Base-by-base conservation (phyloP, 2,113 vertebrate genomes). In the Callorhinus ursinus region DNA sequence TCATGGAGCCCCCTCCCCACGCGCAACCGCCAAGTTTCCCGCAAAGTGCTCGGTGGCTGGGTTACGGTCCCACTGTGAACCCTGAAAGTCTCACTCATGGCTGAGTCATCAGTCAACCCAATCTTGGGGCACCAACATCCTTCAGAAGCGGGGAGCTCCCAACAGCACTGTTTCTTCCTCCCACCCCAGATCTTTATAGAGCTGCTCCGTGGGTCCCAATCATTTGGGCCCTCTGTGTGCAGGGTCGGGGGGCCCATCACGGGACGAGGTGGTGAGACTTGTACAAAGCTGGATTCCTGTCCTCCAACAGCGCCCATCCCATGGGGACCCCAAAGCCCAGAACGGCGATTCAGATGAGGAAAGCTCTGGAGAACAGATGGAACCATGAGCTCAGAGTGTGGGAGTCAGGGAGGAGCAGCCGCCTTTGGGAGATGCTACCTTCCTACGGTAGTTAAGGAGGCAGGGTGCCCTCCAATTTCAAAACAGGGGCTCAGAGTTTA, bases 361-460 rank as follows among this genome's bases (percentile, higher is more conserved):
- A 1, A 81, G 46, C 5, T 5, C 7, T 13, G 26, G 10, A 19
- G 55, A 85, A 74, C 39, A 57, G 14, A 83, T 0, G 13, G 49
- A 11, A n/a, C 49, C 42, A 3, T 0, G 21, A 51, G 28, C 1
- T 0, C 39, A 26, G 49, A 80, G 42, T 0, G 0, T 15, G 61
- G 59, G 42, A 31, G n/a, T 12, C 51, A 0, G 31, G 49, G 39
- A 57, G 69, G 4, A 71, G 71, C 63, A 26, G 22, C 33, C 7
- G 16, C 16, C 69, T 46, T 53, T 4, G 19, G 26, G 19, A 46
- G 26, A 72, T 16, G 42, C 18, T 9, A 24, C 67, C 19, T 49
- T 53, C 39, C 74, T 13, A 14, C 6, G 24, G 39, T 1, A 26
- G 61, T 7, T 19, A 71, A 39, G 31, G 4, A 24, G 8, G 53